Evolutionary conservation across 2,797 vertebrate species (phyloP), one percentile per base, ranked within the genome.

Genomic region (Scarus forsteni): DNA sequence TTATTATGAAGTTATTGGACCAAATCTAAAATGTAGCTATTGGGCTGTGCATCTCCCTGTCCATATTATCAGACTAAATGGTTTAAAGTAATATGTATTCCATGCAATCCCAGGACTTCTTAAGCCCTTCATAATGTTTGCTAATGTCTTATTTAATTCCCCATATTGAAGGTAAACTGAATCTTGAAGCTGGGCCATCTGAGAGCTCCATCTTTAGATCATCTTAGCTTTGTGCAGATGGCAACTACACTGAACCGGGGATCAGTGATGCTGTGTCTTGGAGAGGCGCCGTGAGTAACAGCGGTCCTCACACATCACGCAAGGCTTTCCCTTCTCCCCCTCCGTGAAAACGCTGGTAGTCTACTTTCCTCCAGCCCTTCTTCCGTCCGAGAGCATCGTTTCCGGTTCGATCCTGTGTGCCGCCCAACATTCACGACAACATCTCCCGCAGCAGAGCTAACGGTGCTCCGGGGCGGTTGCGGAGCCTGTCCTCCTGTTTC

Each of bases 281-380:
- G 45, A 48, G 51, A 77, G 64, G 78, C 67, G 82, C 81, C 75
- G 86, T 85, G 85, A 83, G 83, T 75, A 79, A 77, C 11, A 48
- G 81, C 76, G 73, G 64, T 76, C 72, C 60, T 82, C 74, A 12
- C 66, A 81, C 8, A 63, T 88, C 84, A 90, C 89, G 89, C 88
- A 88, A 86, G 80, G 92, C 90, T 89, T 93, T 91, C 83, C 84
- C 38, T 60, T 18, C 49, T 58, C 89, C 56, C 66, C 7, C 75
- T 80, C 68, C 66, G 79, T 83, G 89, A 87, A 92, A 91, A 92
- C 94, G 89, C 89, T 92, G 83, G 60, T 35, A 82, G 27, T 73
- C 84, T 77, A 68, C 70, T 75, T 68, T 53, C 51, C 3, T 35
- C 67, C 5, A 77, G 65, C 64, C 78, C 70, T 68, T 81, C 76